Base-by-base conservation (phyloP, 2,888 invertebrate genomes). In the Erpobdella octoculata region DNA sequence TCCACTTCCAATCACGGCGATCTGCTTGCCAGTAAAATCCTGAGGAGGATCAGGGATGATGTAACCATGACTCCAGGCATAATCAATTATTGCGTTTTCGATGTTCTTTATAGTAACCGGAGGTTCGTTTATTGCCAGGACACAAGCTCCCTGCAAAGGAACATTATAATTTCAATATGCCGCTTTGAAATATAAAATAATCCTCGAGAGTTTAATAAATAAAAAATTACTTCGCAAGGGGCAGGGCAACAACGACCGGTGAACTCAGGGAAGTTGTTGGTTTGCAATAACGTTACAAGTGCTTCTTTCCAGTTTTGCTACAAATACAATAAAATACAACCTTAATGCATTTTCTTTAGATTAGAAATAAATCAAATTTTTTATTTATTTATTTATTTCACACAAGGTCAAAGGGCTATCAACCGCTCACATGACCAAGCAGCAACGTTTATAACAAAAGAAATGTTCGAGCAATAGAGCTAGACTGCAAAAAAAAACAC, bases 81-180 rank as follows among this genome's bases (percentile, higher is more conserved):
- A 89, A 85, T 98, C 98, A 78, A 98, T 96, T 82, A 98, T 98
- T 71, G 96, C 89, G 83, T 96, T 96, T 86, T 98, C 98, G 78
- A 98, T 97, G 83, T 95, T 95, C 85, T 98, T 98, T 83, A 98
- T 98, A 74, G 97, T 97, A 33, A 98, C 98, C 15, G 97, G 88
- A 2, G 95, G 94, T 79, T 93, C 92, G 28, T 92, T 93, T 81
- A 98, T 98, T 25, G 89, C 95, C 75, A 97, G 85, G 72, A 96
- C 96, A 83, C 98, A 98, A 2, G 97, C 93, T 66, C 93, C 97
- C 84, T 85, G 74, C 33, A 21, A 53, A 1, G 53, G 28, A 18
- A n/a, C 28, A n/a, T 25, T 18, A 25, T 6, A 3, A 18, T 53
- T 3, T 6, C 48, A 2, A 48, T 6, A 21, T 48, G 9, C 53